phyloP scores from a whole-genome alignment of 2,113 vertebrate genomes.

The Syngnathoides biaculeatus region DNA sequence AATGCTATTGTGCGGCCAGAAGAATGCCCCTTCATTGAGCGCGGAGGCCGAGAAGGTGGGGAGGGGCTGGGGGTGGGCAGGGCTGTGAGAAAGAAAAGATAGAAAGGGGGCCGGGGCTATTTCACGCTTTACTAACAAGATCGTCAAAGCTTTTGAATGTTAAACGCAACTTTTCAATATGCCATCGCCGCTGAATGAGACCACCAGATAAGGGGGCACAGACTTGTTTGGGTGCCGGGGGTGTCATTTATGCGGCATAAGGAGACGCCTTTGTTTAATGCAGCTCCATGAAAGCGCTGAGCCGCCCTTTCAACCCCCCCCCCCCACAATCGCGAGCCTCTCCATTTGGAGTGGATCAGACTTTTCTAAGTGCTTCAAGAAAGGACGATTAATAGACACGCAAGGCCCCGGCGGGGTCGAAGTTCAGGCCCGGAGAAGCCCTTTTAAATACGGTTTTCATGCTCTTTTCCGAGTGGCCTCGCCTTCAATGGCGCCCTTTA shows the following conservation, averaged over 20 bases:
- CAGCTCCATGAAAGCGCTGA: constrained; percentile 53
- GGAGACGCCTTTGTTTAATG: constrained; percentile 64
- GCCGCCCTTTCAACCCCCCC: constrained; percentile 23
- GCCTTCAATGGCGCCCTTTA: constrained; percentile 60
- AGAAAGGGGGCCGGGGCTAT: constrained; percentile 58
- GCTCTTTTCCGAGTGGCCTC: constrained; percentile 56
- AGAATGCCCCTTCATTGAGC: constrained; percentile 65
- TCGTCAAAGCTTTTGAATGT: constrained; percentile 71
- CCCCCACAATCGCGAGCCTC: constrained; percentile 22
- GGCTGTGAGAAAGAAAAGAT: constrained; percentile 17
- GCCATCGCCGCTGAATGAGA: constrained; percentile 63
- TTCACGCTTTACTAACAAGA: constrained; percentile 76
- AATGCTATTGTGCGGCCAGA: constrained; percentile 65
- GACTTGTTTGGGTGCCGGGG: constrained; percentile 28
- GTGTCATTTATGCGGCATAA: constrained; percentile 57
- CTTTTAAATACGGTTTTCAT: constrained; percentile 68
- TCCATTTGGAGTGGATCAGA: constrained; percentile 76
- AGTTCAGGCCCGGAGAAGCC: constrained; percentile 61
- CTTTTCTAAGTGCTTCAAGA: constrained; percentile 65
- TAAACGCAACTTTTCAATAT: constrained; percentile 72
- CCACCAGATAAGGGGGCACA: constrained; percentile 65
- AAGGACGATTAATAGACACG: constrained; percentile 73
- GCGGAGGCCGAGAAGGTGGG: constrained; percentile 12
- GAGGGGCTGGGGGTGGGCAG: background rate
- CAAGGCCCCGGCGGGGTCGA: constrained; percentile 48